Evolutionary conservation across 2,888 invertebrate genomes (phyloP), one percentile per base, ranked within the genome.

Genomic region (Gortyna flavago): DNA sequence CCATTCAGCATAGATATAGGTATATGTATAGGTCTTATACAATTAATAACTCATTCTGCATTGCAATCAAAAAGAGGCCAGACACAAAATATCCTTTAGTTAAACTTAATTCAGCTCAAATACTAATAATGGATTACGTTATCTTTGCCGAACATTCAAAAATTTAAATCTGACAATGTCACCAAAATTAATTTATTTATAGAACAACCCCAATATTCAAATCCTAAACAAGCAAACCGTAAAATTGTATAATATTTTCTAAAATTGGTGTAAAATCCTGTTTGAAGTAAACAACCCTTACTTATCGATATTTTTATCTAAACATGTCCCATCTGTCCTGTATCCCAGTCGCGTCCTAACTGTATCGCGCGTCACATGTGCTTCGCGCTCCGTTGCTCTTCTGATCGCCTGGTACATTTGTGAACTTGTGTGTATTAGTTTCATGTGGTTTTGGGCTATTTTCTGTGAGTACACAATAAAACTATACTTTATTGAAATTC

Each of bases 371-470:
- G 78, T 77, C 87, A 88, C 90, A 88, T 89, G 89, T 90, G 85
- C 79, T 76, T 59, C 80, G 85, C 85, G 88, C 89, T 85, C 90
- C 85, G 88, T 84, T 83, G 38, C 77, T 78, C 68, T 81, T 85
- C 85, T 92, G 91, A 51, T 75, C 62, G 75, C 92, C 93, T 93
- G 78, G 92, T 93, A 92, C 90, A 85, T 87, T 78, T 85, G 87
- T 89, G 87, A 88, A 87, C 84, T 86, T 86, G 88, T 90, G 89
- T 77, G 81, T 81, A 85, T 79, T 70, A 79, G 78, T 89, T 88
- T 81, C 72, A 61, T 81, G 83, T 85, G 77, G 75, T 81, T 82
- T 87, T 83, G 64, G 64, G 72, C 78, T 57, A 72, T 76, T 81
- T 66, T 35, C 65, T 81, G 87, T 87, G 29, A 88, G 87, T 87